A percentile compares a stretch with the other conserved stretches of the same genome.
phyloP scores from a whole-genome alignment of 2,797 vertebrate species.

The Scolopax rusticola region DNA sequence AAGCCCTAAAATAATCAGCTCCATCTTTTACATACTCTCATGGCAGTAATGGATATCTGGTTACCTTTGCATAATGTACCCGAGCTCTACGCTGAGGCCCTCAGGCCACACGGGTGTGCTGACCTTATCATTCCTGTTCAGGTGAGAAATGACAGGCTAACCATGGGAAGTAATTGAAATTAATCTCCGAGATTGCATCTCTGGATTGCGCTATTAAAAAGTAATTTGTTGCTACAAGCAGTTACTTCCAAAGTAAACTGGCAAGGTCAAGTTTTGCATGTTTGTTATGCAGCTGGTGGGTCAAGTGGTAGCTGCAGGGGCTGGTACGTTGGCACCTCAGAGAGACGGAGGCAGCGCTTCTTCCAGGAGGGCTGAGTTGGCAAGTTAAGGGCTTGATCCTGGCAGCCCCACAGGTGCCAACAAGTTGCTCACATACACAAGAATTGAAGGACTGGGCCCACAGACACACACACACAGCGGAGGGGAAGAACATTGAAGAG shows the following conservation, averaged over 20 bases:
- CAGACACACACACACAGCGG: background rate
- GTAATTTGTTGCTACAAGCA: conserved; percentile 60
- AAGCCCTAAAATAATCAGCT: background rate
- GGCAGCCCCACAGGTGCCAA: background rate
- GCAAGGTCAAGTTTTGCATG: background rate
- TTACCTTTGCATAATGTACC: background rate
- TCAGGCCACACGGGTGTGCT: background rate
- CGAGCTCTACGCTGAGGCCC: background rate
- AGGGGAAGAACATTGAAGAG: background rate
- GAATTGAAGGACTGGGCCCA: background rate
- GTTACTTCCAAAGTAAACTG: conserved; percentile 47
- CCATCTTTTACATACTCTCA: background rate
- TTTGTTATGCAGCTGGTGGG: background rate
- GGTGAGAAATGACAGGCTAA: conserved; percentile 53
- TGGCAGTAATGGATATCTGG: background rate
- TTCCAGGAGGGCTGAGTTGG: background rate
- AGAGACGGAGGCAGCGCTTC: background rate
- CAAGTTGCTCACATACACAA: accelerated
- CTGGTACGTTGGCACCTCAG: background rate
- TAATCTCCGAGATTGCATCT: conserved; percentile 55
- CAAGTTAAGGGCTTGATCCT: background rate
- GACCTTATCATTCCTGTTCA: conserved; percentile 53
- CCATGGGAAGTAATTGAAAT: conserved; percentile 56
- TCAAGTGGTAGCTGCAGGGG: background rate
- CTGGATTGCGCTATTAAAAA: conserved; percentile 1